Evolutionary conservation across 30 jellyfish, hydroid and myxozoan species (phyloP).

Genomic region (Pseudorhiza aurosa): DNA sequence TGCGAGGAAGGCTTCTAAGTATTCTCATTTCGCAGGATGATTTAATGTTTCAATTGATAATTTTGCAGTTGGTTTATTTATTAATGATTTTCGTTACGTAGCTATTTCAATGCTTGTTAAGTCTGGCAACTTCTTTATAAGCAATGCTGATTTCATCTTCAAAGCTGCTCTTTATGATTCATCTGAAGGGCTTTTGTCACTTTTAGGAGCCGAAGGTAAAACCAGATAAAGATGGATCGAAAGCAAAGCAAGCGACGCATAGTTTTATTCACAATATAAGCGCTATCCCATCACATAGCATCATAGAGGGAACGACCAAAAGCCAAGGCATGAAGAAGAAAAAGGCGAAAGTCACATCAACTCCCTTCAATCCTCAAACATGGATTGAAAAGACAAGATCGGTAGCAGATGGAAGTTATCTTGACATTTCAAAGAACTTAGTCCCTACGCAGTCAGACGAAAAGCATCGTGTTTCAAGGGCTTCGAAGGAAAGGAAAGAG

Average conservation of each 20-base stretch:
- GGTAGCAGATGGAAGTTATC: conserved; percentile 65
- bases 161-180: not conserved
- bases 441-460: conserved; percentile 6
- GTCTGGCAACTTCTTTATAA: not conserved
- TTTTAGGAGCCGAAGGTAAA: not conserved
- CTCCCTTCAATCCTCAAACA: conserved; percentile 57
- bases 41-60: no score
- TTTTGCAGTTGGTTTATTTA: no score
- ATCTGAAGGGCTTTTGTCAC: not conserved
- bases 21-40: no score
- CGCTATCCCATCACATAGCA: conserved; percentile 51
- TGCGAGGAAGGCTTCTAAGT: no score
- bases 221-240: not conserved
- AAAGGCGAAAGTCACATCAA: conserved; percentile 66
- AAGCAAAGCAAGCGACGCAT: conserved; percentile 2
- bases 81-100: no score
- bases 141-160: not conserved
- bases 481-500: conserved; percentile 8
- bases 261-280: conserved; percentile 64
- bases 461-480: not conserved
- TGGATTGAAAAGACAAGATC: conserved; percentile 58
- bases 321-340: conserved; percentile 25
- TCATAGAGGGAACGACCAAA: conserved; percentile 33
- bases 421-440: conserved; percentile 25
- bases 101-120: no score